phyloP scores from a whole-genome alignment of 2,113 vertebrate genomes.

The Paratilapia polleni region DNA sequence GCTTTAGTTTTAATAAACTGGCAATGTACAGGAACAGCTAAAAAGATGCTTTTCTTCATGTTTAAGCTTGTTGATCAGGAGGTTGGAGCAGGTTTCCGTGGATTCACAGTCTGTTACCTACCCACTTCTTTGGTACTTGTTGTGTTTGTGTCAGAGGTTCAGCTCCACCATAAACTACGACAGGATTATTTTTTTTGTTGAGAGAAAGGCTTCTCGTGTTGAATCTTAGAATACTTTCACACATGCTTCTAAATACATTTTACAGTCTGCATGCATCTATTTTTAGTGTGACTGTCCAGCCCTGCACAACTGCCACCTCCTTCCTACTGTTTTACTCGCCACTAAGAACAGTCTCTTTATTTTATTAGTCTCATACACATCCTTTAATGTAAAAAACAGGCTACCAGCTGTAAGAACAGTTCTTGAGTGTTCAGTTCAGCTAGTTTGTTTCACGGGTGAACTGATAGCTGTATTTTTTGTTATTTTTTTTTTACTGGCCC shows the following conservation, averaged over 20 bases:
- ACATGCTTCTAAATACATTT: not conserved
- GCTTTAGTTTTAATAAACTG: not conserved
- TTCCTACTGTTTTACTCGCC: rapidly evolving
- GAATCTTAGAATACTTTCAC: no score
- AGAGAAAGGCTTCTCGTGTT: no score
- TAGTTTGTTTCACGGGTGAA: no score
- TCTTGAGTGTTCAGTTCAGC: no score
- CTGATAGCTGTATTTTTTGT: no score
- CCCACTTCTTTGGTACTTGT: no score
- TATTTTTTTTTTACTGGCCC: no score
- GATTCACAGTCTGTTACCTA: no score
- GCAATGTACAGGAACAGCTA: not conserved
- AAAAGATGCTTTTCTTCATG: not conserved
- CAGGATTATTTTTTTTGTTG: no score
- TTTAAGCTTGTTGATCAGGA: not conserved
- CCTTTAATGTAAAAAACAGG: not conserved
- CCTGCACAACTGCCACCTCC: not conserved
- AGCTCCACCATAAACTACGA: no score
- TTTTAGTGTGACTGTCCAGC: not conserved
- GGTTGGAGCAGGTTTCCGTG: not conserved
- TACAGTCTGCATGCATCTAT: not conserved
- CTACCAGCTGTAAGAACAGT: not conserved
- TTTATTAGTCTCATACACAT: not conserved
- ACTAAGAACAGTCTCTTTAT: not conserved
- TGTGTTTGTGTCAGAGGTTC: no score